Evolutionary conservation across 2,888 invertebrate species (phyloP), one percentile per base, ranked within the genome.

Genomic region (Ormyrus nitidulus): DNA sequence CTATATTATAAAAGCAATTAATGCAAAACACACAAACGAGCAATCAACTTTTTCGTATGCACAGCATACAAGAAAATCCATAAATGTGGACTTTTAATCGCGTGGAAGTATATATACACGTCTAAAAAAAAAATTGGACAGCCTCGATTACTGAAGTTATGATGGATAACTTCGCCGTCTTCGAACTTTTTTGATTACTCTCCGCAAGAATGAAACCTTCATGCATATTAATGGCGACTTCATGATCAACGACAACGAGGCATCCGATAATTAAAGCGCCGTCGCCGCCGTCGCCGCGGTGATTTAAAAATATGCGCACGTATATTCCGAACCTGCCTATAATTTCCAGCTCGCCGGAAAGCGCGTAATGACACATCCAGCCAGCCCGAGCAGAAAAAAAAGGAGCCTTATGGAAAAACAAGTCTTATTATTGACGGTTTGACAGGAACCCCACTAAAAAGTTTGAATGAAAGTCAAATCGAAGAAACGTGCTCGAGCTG

Each of bases 381-480:
- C 8, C 49, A 5, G 10, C 34, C 4, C 34, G 34, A 34, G 34
- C 34, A 49, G 13, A 70, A 46, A 58, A 64, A 75, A 64, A 64
- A 54, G 46, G 6, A 5, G 2, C 51, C 44, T 6, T 10, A 49
- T 10, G 54, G 8, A 11, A 13, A 59, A 48, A 46, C n/a, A 13
- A 73, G 56, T 54, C 53, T 79, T 68, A 34, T 73, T 79, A 79
- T 73, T 46, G 64, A 70, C 53, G 69, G 61, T 69, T 73, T 62
- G 62, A 74, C 61, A 73, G 68, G 11, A 53, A 56, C n/a, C 64
- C 56, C 6, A n/a, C 19, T 64, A 75, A 74, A 79, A 79, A 79
- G 73, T 64, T 74, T 53, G 79, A 79, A 79, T 69, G 59, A 74
- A 73, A 79, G 69, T 73, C 69, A 79, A 74, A 79, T 69, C 62